Evolutionary conservation across 2,888 invertebrate species (phyloP).

Genomic region (Perithous albicinctus): DNA sequence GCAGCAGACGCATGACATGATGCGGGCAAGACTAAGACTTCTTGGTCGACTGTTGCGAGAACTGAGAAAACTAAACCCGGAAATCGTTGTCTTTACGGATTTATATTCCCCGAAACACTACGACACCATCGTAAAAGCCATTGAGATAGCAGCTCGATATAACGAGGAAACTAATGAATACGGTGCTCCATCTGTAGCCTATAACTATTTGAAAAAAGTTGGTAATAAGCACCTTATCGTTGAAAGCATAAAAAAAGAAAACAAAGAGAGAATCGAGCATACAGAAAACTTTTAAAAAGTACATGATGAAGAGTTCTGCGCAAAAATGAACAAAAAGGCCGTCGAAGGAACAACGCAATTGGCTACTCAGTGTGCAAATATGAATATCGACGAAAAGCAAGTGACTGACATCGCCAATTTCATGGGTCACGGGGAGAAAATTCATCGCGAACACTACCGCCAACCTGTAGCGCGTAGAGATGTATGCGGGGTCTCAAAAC

Average conservation of each 20-base stretch:
- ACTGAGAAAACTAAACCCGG: slow-evolving; percentile 43
- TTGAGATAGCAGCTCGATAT: slow-evolving; percentile 35
- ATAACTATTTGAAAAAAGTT: slow-evolving; percentile 52
- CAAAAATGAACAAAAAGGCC: slow-evolving; percentile 50
- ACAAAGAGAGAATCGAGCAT: slow-evolving; percentile 33
- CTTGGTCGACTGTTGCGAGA: slow-evolving; percentile 55
- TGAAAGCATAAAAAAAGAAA: slow-evolving; percentile 52
- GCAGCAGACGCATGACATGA: slow-evolving; percentile 58
- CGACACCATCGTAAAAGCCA: slow-evolving; percentile 24
- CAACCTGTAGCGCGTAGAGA: slow-evolving; percentile 43
- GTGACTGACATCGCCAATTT: slow-evolving; percentile 53
- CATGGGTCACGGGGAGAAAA: slow-evolving; percentile 57
- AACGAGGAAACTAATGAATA: slow-evolving; percentile 34
- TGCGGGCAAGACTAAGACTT: slow-evolving; percentile 50
- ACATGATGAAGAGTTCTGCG: slow-evolving; percentile 47
- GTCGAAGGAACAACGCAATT: slow-evolving; percentile 46
- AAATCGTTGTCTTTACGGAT: slow-evolving; percentile 36
- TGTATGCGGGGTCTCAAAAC: slow-evolving; percentile 43
- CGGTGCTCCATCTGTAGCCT: slow-evolving; percentile 45
- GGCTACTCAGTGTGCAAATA: slow-evolving; percentile 48
- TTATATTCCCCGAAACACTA: slow-evolving; percentile 47
- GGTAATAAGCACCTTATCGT: slow-evolving; percentile 50
- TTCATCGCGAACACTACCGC: no score
- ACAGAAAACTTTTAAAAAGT: slow-evolving; percentile 48
- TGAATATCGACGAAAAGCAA: slow-evolving; percentile 48